Evolutionary conservation across 2,113 vertebrate species (phyloP).

Genomic region (Dasyornis broadbenti): DNA sequence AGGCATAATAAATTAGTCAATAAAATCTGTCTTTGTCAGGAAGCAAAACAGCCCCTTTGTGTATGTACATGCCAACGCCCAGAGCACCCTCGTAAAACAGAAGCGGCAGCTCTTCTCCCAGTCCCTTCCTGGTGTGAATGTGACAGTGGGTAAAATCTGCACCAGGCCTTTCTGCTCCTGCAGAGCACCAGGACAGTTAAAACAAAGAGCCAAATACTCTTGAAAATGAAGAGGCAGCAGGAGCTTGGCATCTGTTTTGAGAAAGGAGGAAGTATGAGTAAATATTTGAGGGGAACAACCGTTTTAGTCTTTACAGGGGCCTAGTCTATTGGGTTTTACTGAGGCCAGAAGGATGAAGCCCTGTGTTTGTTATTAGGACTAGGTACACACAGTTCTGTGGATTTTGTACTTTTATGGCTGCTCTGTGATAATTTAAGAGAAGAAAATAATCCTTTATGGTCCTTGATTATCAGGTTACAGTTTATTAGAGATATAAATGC

Average conservation of each 20-base stretch:
- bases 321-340: not conserved
- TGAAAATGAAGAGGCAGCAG: not conserved
- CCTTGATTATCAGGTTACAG: conserved; percentile 68
- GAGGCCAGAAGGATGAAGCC: not conserved
- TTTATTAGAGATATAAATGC: conserved; percentile 74
- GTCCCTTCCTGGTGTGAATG: conserved; percentile 16
- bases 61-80: not conserved
- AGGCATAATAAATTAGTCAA: conserved; percentile 8
- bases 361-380: conserved; percentile 37
- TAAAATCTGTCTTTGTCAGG: conserved; percentile 6
- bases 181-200: not conserved
- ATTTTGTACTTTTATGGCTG: conserved; percentile 79
- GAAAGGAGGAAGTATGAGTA: conserved; percentile 1
- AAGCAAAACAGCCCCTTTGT: not conserved
- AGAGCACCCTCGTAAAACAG: not conserved
- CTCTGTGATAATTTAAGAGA: conserved; percentile 68
- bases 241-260: not conserved
- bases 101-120: not conserved
- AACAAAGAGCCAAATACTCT: not conserved
- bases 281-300: conserved; percentile 10
- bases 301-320: not conserved
- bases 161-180: not conserved
- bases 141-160: not conserved
- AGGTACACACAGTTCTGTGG: conserved; percentile 61
- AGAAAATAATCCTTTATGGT: conserved; percentile 78